Base-by-base conservation (phyloP, 64 coral and sea anemone species). In the Montipora cactus region DNA sequence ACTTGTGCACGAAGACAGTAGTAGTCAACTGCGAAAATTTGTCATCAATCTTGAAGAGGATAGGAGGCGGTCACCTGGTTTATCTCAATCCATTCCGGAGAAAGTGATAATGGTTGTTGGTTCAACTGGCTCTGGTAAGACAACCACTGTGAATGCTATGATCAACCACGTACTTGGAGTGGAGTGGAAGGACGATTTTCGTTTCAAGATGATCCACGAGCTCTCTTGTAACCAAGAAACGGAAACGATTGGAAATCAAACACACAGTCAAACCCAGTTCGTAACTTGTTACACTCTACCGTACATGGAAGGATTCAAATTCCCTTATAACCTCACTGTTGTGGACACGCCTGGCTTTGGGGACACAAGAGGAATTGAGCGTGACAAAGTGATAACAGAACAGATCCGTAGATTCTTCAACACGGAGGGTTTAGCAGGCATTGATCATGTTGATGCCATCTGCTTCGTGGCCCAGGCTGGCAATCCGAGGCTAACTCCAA, bases 201-300 rank as follows among this genome's bases (percentile, higher is more conserved):
- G 90, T n/a, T 15, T 92, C 67, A 91, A 91, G 79, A 81, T 91
- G 79, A 91, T 91, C 67, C 79, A 91, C 53, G 90, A 91, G 48
- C 78, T 71, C 18, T 91, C 90, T 72, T 18, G 78, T 68, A 82
- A 84, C 49, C 90, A 91, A 37, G 28, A 1, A 37, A 1, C 28
- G 28, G 1, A 37, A 37, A 37, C 1, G 1, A 37, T 37, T 37
- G 28, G 28, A 37, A 37, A 37, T 1, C 28, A 37, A 83, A 22
- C 89, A 69, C 47, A 68, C 75, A 90, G 89, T 68, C 76, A 80
- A 79, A 90, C 89, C 12, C 78, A 83, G 59, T 83, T 81, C 68
- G 90, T 83, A 18, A 71, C 90, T 52, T 81, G 78, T 52, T 91
- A 91, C 79, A 91, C 79, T 51, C 53, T 91, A 72, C 90, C 90